These are phyloP conservation scores for Capitella teleta DNA, from an alignment of 1,140 invertebrate genomes.

Conservation along the genomic window DNA sequence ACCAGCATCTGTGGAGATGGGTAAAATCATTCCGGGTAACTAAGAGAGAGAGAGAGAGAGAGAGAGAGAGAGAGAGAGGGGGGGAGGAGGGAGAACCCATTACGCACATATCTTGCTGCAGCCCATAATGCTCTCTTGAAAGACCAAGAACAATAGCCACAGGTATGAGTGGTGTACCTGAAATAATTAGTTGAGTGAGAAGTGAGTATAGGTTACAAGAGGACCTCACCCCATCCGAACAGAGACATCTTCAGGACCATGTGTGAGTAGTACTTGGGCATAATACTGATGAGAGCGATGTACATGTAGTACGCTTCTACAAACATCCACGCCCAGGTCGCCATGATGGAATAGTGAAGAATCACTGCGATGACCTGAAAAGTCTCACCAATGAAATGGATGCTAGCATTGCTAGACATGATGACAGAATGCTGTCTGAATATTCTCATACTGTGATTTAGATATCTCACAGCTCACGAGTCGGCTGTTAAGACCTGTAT, in stretches of 20 bases:
- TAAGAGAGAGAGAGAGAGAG: too few relatives aligned
- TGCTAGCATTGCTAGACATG: too few relatives aligned
- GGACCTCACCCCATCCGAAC: constrained; percentile 46
- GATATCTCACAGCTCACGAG: too few relatives aligned
- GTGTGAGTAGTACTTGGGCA: constrained; percentile 35
- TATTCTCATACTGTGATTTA: too few relatives aligned
- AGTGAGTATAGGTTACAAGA: neutral
- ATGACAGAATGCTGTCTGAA: too few relatives aligned
- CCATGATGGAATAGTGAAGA: constrained; percentile 31
- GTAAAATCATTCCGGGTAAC: too few relatives aligned
- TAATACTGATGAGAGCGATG: constrained; percentile 34
- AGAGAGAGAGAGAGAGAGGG: too few relatives aligned
- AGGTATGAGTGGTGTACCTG: constrained; percentile 39
- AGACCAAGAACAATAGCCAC: constrained; percentile 31
- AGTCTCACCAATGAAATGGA: neutral
- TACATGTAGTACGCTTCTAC: constrained; percentile 40
- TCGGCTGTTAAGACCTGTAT: too few relatives aligned
- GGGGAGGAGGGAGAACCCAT: too few relatives aligned
- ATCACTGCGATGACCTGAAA: constrained; percentile 26
- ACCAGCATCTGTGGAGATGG: too few relatives aligned
- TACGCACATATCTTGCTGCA: constrained; percentile 14
- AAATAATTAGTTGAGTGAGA: constrained; percentile 9
- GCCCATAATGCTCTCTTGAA: constrained; percentile 31
- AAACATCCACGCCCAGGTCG: constrained; percentile 33
- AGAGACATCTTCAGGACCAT: constrained; percentile 45